Percentiles rank a stretch among this genome's conserved stretches.
phyloP scores from a whole-genome alignment of 2,113 vertebrate species.

The Gorsachius goisagi region DNA sequence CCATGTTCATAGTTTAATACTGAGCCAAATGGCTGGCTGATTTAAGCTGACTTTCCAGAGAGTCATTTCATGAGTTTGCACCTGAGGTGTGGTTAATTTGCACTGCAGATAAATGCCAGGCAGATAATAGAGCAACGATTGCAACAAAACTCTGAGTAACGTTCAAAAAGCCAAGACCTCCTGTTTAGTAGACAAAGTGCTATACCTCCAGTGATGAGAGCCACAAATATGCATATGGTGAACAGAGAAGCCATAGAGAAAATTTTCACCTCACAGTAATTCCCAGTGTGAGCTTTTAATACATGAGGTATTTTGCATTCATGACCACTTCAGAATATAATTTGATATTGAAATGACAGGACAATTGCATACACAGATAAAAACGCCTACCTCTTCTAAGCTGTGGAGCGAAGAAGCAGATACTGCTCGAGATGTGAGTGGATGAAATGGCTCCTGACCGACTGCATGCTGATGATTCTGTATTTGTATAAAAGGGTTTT shows the following conservation, averaged over 20 bases:
- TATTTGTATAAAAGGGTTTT: constrained; percentile 91
- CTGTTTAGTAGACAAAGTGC: background rate
- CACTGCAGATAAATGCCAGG: background rate
- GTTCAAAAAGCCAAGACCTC: background rate
- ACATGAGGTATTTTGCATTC: background rate
- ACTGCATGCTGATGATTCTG: constrained; percentile 86
- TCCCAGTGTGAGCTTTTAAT: background rate
- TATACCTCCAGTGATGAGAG: background rate
- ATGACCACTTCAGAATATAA: background rate
- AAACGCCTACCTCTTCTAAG: constrained; percentile 90
- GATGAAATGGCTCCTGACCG: constrained; percentile 90
- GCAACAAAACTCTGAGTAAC: background rate
- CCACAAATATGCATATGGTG: accelerated
- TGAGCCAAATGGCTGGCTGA: background rate
- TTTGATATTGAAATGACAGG: background rate
- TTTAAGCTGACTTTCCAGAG: background rate
- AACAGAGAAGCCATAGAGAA: background rate
- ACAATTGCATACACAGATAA: background rate
- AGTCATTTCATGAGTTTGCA: background rate
- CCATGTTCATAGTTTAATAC: background rate
- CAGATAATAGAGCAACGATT: background rate
- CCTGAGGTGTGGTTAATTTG: background rate
- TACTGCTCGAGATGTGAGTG: constrained; percentile 86
- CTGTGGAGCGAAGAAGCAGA: constrained; percentile 92
- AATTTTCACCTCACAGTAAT: background rate